Evolutionary conservation across 2,113 vertebrate genomes (phyloP), one percentile per base, ranked within the genome.

Genomic region (Callionymus lyra): DNA sequence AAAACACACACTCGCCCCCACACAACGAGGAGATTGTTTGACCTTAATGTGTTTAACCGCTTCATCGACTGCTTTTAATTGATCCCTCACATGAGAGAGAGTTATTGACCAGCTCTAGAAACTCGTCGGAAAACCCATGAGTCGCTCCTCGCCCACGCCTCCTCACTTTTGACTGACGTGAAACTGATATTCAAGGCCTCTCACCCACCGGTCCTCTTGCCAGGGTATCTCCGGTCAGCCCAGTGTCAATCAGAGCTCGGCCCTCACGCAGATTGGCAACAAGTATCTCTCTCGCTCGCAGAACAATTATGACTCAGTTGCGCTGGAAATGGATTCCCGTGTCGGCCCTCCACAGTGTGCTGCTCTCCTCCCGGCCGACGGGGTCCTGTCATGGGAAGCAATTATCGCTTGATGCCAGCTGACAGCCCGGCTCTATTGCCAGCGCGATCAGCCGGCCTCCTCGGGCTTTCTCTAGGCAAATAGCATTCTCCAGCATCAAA

Each of bases 301-400:
- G 86, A 91, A 90, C 88, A 91, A 92, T 92, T 89, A 91, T 87
- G 86, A 90, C 86, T 81, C 83, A 77, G 86, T 81, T 85, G 81
- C 75, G 76, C 83, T 64, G 85, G 82, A 88, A 90, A 92, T 90
- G 87, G 88, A 91, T 92, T 89, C 88, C 88, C 80, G 76, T 79
- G 84, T 86, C 77, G 88, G 85, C 59, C 74, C 66, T 55, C 67
- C 68, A 60, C 68, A 53, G 71, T 59, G 82, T 68, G 83, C 82
- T 82, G 79, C 84, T 81, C 87, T 81, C 82, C 87, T 84, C 82
- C 82, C 72, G 81, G 86, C 87, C 89, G 84, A 84, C 82, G 79
- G 87, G 89, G 88, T 89, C 89, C 90, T 92, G 90, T 90, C 91
- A 92, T 92, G 91, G 92, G 92, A 95, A 90, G 90, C 90, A 93